These are phyloP conservation scores for Florisuga fusca DNA, from an alignment of 2,797 vertebrate species.

Conservation along the genomic window DNA sequence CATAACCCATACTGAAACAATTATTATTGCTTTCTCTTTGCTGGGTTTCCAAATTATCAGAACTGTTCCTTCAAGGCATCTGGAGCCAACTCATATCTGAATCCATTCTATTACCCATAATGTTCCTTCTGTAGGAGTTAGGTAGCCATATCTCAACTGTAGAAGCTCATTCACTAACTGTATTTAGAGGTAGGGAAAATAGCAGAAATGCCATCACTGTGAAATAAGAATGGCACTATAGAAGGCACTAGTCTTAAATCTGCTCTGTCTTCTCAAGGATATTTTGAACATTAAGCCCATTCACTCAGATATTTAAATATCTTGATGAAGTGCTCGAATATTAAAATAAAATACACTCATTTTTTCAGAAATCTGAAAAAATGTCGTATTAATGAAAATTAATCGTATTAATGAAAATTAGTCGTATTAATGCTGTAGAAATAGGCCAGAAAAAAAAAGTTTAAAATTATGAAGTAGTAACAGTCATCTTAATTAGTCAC, in stretches of 20 bases:
- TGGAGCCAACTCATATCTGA: neutral
- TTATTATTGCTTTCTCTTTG: neutral
- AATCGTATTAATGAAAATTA: too few relatives aligned
- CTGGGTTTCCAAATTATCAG: neutral
- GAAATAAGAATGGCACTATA: neutral
- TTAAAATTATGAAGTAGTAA: too few relatives aligned
- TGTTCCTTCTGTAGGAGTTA: neutral
- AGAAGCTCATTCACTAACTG: neutral
- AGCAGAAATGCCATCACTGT: neutral
- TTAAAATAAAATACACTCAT: too few relatives aligned
- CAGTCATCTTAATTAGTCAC: too few relatives aligned
- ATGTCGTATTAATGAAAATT: too few relatives aligned
- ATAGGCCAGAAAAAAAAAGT: too few relatives aligned
- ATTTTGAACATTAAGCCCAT: neutral
- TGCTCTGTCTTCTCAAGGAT: neutral
- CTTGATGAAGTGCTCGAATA: neutral
- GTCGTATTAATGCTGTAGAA: too few relatives aligned
- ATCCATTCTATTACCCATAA: neutral
- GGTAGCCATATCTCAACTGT: neutral
- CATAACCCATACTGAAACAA: neutral
- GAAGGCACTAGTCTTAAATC: neutral
- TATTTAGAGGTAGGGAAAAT: neutral
- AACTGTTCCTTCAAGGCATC: neutral
- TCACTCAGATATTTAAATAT: neutral
- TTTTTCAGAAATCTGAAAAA: too few relatives aligned